Conservation (phyloP, 2,113 vertebrate species). For the Orycteropus afer region DNA sequence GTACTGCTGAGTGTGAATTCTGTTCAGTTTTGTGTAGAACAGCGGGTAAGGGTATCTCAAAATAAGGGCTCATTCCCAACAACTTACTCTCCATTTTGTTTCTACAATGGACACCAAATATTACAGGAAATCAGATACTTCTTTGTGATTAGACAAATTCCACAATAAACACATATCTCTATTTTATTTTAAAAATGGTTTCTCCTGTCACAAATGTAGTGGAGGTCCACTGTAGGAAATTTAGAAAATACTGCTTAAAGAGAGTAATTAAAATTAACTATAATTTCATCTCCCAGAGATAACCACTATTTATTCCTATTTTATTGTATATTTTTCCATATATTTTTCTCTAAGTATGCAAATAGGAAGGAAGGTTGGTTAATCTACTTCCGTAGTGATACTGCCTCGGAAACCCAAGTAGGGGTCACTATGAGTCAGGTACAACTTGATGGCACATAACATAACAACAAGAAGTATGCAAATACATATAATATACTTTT, state of each 20-base stretch:
- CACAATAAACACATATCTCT: neutral
- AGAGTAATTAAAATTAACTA: neutral
- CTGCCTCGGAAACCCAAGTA: too few species aligned
- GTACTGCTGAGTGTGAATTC: neutral
- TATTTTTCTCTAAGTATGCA: too few species aligned
- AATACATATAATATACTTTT: too few species aligned
- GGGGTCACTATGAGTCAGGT: too few species aligned
- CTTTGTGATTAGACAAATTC: neutral
- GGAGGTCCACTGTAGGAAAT: neutral
- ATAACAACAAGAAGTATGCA: too few species aligned
- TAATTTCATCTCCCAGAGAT: neutral
- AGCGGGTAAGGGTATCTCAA: neutral
- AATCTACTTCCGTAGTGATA: too few species aligned
- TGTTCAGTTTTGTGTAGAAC: neutral
- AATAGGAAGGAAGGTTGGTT: too few species aligned
- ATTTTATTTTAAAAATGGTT: neutral
- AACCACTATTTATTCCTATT: neutral
- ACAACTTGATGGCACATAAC: too few species aligned
- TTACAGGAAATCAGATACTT: neutral
- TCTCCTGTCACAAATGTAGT: neutral
- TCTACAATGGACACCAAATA: neutral
- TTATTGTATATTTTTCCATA: neutral
- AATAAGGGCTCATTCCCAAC: neutral
- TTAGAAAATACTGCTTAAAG: neutral
- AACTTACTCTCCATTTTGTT: neutral